phyloP scores from a whole-genome alignment of 2,113 vertebrate species.

The Perca schrenkii region DNA sequence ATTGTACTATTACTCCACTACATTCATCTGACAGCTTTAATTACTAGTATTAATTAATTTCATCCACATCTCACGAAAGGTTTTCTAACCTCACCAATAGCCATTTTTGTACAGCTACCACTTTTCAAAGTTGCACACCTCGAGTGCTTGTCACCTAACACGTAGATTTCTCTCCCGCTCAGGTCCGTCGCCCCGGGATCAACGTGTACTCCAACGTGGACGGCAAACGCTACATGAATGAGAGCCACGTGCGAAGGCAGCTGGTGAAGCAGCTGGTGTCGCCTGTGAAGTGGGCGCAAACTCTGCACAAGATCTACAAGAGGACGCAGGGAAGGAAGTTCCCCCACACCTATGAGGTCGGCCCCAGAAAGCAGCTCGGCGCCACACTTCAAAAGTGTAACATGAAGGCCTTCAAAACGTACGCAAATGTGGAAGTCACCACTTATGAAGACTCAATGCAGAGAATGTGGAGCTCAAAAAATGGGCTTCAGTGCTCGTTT shows the following conservation, averaged over 20 bases:
- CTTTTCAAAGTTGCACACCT: no score
- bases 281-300: conserved; percentile 96
- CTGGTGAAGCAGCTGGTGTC: conserved; percentile 91
- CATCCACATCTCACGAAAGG: not conserved
- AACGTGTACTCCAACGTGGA: conserved; percentile 91
- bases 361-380: conserved; percentile 92
- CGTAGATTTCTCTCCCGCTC: not conserved
- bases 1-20: no score
- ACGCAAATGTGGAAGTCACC: conserved; percentile 83
- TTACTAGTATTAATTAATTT: not conserved
- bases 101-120: not conserved
- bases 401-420: conserved; percentile 89
- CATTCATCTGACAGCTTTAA: no score
- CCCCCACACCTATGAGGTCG: conserved; percentile 91
- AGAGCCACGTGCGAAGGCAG: conserved; percentile 84
- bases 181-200: conserved; percentile 88
- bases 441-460: conserved; percentile 30
- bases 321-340: conserved; percentile 87
- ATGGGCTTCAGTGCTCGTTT: not conserved
- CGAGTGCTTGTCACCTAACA: not conserved
- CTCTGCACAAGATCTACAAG: conserved; percentile 91
- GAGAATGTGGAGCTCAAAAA: not conserved
- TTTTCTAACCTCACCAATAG: not conserved
- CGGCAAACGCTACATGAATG: conserved; percentile 87
- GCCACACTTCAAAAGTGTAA: conserved; percentile 90